phyloP scores from a whole-genome alignment of 2,113 vertebrate genomes.

The Hoplias malabaricus region DNA sequence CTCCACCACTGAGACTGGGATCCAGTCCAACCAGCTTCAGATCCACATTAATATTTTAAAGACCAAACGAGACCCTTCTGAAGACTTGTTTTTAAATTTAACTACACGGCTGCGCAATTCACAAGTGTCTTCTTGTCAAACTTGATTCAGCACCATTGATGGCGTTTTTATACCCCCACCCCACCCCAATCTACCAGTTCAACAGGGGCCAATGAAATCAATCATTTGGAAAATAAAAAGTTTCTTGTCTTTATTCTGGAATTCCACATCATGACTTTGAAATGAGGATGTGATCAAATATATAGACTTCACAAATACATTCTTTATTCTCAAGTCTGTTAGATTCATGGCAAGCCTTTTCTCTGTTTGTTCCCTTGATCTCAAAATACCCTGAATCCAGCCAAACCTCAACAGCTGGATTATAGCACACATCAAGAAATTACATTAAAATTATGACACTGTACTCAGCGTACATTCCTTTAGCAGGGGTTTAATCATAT shows the following conservation, averaged over 20 bases:
- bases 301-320: no score
- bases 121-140: not conserved
- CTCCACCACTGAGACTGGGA: slow-evolving; percentile 26
- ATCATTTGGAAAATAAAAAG: not conserved
- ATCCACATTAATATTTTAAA: slow-evolving; percentile 25
- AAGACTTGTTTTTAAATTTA: not conserved
- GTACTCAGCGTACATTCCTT: no score
- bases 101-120: not conserved
- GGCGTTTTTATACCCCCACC: no score
- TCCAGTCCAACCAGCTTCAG: slow-evolving; percentile 20
- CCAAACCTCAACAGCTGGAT: not conserved
- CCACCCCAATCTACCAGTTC: not conserved
- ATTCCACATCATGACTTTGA: no score
- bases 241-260: no score
- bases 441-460: no score
- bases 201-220: not conserved
- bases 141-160: not conserved
- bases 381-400: not conserved
- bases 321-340: no score
- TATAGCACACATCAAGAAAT: not conserved
- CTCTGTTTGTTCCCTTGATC: no score
- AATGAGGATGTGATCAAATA: not conserved
- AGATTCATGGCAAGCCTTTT: not conserved
- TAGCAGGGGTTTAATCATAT: no score
- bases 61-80: slow-evolving; percentile 9